Evolutionary conservation across 1,140 invertebrate genomes (phyloP).

Genomic region (Leptoteleia sp.): DNA sequence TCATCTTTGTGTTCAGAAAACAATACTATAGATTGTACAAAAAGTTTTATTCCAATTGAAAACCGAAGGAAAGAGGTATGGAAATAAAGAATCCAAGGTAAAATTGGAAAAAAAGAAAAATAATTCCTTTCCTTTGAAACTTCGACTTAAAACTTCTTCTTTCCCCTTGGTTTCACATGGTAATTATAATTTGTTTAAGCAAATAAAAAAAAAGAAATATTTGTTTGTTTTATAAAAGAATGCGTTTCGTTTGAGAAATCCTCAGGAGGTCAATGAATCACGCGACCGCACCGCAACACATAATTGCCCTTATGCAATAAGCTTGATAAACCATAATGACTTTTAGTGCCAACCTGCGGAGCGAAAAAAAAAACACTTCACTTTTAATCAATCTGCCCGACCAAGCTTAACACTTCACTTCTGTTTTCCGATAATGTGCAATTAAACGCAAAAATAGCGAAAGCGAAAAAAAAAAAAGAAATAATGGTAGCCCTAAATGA

Average conservation of each 20-base stretch:
- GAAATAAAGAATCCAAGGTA: too few relatives aligned
- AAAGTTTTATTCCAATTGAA: too few relatives aligned
- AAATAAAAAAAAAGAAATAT: too few relatives aligned
- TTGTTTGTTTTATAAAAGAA: slow-evolving; percentile 26
- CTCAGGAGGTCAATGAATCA: slow-evolving; percentile 31
- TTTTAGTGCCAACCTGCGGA: slow-evolving; percentile 13
- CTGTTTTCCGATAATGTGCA: background rate
- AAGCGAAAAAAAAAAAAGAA: too few relatives aligned
- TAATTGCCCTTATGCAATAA: slow-evolving; percentile 44
- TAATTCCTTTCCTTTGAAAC: too few relatives aligned
- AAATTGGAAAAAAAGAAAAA: too few relatives aligned
- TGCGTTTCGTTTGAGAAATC: slow-evolving; percentile 47
- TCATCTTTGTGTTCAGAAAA: background rate
- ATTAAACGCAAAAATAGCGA: too few relatives aligned
- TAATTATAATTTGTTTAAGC: too few relatives aligned
- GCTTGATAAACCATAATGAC: slow-evolving; percentile 35
- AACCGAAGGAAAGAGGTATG: too few relatives aligned
- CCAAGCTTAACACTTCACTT: background rate
- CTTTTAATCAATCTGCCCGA: slow-evolving; percentile 3
- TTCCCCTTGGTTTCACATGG: too few relatives aligned
- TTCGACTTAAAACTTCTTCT: too few relatives aligned
- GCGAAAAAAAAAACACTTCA: background rate
- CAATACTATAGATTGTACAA: background rate
- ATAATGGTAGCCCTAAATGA: too few relatives aligned
- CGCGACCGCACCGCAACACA: slow-evolving; percentile 14